Percentiles rank a stretch among this genome's conserved stretches.
Evolutionary conservation across 1,140 invertebrate genomes (phyloP).

Genomic region (Microplitis demolitor): DNA sequence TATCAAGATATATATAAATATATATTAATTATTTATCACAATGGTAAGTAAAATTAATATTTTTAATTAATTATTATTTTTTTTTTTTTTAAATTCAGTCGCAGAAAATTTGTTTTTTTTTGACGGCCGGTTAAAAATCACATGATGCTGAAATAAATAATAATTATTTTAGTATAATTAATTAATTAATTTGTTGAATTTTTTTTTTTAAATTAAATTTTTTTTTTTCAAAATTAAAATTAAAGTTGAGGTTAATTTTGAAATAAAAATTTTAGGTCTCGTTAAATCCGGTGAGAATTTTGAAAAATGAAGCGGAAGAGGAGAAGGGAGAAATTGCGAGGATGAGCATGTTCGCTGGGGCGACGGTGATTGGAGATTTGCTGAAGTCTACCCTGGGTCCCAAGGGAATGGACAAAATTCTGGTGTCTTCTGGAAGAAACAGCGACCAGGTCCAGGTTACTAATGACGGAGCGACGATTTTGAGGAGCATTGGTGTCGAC

Average conservation of each 20-base stretch:
- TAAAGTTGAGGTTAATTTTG: background rate
- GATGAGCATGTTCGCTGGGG: conserved; percentile 96
- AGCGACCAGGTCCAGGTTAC: conserved; percentile 92
- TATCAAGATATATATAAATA: no score
- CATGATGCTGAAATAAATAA: no score
- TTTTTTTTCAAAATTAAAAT: background rate
- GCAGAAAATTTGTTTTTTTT: no score
- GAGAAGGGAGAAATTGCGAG: conserved; percentile 96
- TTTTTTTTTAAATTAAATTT: no score
- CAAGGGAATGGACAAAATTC: conserved; percentile 99
- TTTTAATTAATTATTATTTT: no score
- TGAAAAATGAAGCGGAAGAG: conserved; percentile 95
- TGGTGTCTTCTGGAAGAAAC: conserved; percentile 83
- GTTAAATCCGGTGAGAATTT: conserved; percentile 90
- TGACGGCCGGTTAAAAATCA: no score
- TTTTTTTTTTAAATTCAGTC: no score
- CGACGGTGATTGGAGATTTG: conserved; percentile 97
- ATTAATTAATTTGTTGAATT: no score
- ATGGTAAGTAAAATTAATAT: no score
- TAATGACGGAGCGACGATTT: conserved; percentile 99
- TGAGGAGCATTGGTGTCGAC: conserved; percentile 96
- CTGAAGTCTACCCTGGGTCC: conserved; percentile 98
- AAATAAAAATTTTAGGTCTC: conserved; percentile 71
- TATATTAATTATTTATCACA: no score
- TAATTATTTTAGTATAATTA: background rate